Percentiles rank a stretch among this genome's conserved stretches.
phyloP scores from a whole-genome alignment of 1,140 invertebrate species.

The Drosophila biarmipes region DNA sequence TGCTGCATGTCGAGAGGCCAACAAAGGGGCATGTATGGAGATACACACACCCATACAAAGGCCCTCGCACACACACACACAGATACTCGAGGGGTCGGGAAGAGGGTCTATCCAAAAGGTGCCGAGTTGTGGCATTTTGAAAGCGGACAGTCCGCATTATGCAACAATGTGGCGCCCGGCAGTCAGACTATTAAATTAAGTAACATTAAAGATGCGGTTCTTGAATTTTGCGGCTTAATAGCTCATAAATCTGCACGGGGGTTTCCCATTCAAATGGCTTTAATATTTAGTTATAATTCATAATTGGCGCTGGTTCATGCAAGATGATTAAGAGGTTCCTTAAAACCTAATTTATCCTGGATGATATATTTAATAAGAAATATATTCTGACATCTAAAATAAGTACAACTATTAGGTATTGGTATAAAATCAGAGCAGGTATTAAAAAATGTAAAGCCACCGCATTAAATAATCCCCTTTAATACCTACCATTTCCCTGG shows the following conservation, averaged over 20 bases:
- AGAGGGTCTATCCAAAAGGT: conserved; percentile 56
- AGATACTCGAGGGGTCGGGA: conserved; percentile 23
- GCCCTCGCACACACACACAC: conserved; percentile 6
- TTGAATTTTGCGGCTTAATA: not conserved
- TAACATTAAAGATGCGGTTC: conserved; percentile 16
- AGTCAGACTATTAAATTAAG: conserved; percentile 32
- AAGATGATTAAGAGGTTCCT: too few relatives aligned
- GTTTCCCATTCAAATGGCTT: not conserved
- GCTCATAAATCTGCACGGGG: not conserved
- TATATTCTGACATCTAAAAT: not conserved
- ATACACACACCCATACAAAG: conserved; percentile 19
- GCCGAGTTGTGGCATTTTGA: conserved; percentile 63
- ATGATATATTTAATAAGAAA: too few relatives aligned
- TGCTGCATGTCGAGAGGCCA: conserved; percentile 41
- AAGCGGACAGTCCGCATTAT: conserved; percentile 53
- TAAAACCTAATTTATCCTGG: not conserved
- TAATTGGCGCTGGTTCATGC: not conserved
- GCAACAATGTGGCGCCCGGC: conserved; percentile 41
- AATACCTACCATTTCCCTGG: not conserved
- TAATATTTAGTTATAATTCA: not conserved
- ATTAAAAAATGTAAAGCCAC: too few relatives aligned
- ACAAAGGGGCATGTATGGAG: conserved; percentile 53
- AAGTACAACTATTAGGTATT: too few relatives aligned
- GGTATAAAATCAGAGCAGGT: too few relatives aligned
- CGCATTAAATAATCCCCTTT: not conserved